These are phyloP conservation scores for Marmota monax DNA, from an alignment of 2,113 vertebrate genomes.

Conservation along the genomic window DNA sequence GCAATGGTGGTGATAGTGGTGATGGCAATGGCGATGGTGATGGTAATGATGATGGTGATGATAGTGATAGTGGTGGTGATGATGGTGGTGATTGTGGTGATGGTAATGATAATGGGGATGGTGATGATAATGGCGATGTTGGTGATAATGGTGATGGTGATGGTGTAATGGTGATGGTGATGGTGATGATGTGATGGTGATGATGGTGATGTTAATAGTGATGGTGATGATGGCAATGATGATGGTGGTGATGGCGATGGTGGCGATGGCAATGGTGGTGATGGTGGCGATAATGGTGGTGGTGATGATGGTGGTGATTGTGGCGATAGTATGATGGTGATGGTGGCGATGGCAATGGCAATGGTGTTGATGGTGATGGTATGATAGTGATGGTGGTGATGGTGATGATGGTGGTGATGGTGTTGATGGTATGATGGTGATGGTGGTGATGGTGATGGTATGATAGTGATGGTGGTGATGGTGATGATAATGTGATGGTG, in stretches of 20 bases:
- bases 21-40: no score
- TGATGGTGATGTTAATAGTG: no score
- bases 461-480: rapidly evolving
- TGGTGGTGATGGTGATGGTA: rapidly evolving
- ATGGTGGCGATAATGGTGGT: rapidly evolving
- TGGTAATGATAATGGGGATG: rapidly evolving
- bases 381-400: rapidly evolving
- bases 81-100: neutral
- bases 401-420: neutral
- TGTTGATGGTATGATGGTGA: no score
- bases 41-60: neutral
- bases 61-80: rapidly evolving
- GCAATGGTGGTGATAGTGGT: rapidly evolving
- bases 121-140: no score
- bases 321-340: rapidly evolving
- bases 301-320: no score
- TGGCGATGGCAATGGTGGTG: neutral
- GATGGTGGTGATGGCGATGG: neutral
- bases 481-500: rapidly evolving
- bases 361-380: rapidly evolving
- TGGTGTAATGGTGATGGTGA: no score
- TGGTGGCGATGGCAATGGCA: no score
- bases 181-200: no score
- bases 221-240: neutral
- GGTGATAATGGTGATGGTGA: no score